Evolutionary conservation across 2,797 vertebrate species (phyloP), one percentile per base, ranked within the genome.

Genomic region (Loris lydekkerianus): DNA sequence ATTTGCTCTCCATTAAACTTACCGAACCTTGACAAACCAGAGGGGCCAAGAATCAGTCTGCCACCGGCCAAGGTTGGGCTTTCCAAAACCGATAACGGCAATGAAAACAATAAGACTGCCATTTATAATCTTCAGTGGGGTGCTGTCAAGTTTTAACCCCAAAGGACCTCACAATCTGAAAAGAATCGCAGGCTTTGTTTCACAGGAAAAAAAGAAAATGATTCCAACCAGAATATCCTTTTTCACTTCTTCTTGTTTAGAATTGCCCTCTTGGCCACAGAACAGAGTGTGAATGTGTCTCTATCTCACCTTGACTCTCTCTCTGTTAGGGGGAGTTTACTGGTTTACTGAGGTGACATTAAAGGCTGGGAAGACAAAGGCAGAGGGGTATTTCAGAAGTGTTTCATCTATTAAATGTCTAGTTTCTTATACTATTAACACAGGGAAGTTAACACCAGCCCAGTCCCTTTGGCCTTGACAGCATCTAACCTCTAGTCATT

Each of bases 21-120:
- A 89, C 93, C 17, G 83, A 98, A 98, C 97, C 73, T 81, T 81
- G 91, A 76, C 93, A 97, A 93, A 67, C 27, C 78, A 25, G 49
- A 96, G 95, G 92, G 49, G 81, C 93, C 69, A 93, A 93, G 85
- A 97, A 97, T 97, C 80, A 97, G 92, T 34, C 63, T 97, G 67
- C 89, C 67, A 92, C 75, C 56, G 94, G 96, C 97, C 94, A 96
- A 92, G 85, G 60, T 60, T 92, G 61, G 96, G 72, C 84, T 61
- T 92, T 96, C 95, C 94, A 93, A 97, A 97, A 60, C 67, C 3
- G 53, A 85, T 80, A 96, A 67, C 61, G 23, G 14, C 95, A 96
- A 94, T 60, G 31, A 43, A 97, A 98, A 97, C 40, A 87, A 2
- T 69, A 97, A 65, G 69, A 72, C 31, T 92, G 91, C 34, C 96